phyloP scores from a whole-genome alignment of 2,113 vertebrate genomes.

The Setophaga coronata region DNA sequence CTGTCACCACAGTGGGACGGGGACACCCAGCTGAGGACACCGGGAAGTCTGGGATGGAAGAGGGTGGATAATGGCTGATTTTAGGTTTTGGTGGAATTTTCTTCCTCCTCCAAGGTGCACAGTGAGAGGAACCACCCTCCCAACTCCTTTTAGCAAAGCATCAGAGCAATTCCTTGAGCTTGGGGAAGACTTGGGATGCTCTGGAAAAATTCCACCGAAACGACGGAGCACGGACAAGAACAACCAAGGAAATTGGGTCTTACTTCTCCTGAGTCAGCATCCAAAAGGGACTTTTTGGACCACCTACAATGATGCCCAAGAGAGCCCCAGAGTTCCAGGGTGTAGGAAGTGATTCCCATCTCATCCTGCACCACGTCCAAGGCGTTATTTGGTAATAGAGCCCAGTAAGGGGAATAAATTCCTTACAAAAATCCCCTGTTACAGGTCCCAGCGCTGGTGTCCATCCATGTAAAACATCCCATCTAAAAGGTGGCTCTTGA shows the following conservation, averaged over 20 bases:
- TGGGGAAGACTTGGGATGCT: background rate
- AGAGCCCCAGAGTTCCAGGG: background rate
- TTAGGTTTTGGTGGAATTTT: background rate
- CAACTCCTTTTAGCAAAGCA: background rate
- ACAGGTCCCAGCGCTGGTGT: background rate
- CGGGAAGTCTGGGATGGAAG: background rate
- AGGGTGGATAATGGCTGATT: rapidly evolving
- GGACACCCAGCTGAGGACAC: too few relatives aligned
- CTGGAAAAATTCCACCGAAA: background rate
- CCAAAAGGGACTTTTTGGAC: background rate
- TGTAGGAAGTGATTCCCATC: background rate
- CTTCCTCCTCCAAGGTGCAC: background rate
- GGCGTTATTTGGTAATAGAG: rapidly evolving
- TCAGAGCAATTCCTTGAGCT: background rate
- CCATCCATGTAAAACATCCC: background rate
- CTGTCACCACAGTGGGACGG: rapidly evolving
- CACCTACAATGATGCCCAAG: background rate
- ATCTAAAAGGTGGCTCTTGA: rapidly evolving
- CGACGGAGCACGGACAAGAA: background rate
- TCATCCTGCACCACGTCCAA: background rate
- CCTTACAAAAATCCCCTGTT: background rate
- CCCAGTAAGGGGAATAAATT: background rate
- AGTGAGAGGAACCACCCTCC: background rate
- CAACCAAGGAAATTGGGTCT: background rate
- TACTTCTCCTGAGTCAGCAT: background rate